Evolutionary conservation across 2,113 vertebrate genomes (phyloP).

Genomic region (Hoplias malabaricus): DNA sequence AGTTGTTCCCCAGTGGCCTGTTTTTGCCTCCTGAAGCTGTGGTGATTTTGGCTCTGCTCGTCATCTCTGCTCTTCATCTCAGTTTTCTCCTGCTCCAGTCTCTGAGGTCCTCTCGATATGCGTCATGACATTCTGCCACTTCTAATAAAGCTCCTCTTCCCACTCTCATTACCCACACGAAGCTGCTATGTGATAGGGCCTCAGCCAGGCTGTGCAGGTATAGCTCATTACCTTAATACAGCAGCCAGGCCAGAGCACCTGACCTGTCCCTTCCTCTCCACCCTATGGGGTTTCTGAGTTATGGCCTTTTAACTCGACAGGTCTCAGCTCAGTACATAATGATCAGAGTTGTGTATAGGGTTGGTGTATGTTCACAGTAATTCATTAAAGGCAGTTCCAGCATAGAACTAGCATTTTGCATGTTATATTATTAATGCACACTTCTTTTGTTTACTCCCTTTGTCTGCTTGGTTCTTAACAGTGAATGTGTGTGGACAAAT

Average conservation of each 20-base stretch:
- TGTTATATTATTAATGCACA: too few relatives aligned
- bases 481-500: too few relatives aligned
- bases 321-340: too few relatives aligned
- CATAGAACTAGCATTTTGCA: too few relatives aligned
- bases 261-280: not conserved
- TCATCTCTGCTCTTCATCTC: not conserved
- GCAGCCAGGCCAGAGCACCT: not conserved
- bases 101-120: not conserved
- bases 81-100: not conserved
- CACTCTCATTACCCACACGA: constrained; percentile 9
- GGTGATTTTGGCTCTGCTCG: not conserved
- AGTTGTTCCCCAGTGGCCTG: not conserved
- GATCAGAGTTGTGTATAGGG: too few relatives aligned
- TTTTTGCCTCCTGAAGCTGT: not conserved
- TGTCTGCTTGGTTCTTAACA: too few relatives aligned
- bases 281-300: constrained; percentile 6
- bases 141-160: not conserved
- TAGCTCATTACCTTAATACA: constrained; percentile 12
- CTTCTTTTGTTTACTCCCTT: too few relatives aligned
- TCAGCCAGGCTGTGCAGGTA: not conserved
- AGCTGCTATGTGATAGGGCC: constrained; percentile 8
- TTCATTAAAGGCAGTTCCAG: too few relatives aligned
- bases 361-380: too few relatives aligned
- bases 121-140: not conserved
- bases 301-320: too few relatives aligned